Percentiles rank a stretch among this genome's conserved stretches.
Conservation (phyloP, 1,140 invertebrate genomes). For the Ceratina japonica region DNA sequence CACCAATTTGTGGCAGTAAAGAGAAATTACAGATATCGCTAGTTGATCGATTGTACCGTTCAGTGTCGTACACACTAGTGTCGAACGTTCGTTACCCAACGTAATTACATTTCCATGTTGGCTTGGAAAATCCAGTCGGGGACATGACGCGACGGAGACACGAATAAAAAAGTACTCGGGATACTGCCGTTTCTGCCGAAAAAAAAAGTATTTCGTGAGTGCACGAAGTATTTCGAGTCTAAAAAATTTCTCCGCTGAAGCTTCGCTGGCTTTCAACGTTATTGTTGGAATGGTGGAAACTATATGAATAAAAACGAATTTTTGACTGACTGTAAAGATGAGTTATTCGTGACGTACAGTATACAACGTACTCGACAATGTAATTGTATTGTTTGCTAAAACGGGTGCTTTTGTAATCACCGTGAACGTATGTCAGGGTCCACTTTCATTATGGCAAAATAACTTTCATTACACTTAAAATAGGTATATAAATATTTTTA, state of each 20-base stretch:
- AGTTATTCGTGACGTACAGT: constrained; percentile 51
- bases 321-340: constrained; percentile 51
- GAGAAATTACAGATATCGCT: constrained; percentile 58
- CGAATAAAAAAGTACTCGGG: constrained; percentile 35
- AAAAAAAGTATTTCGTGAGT: constrained; percentile 31
- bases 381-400: constrained; percentile 52
- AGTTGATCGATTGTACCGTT: constrained; percentile 68
- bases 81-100: constrained; percentile 53
- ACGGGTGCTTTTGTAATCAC: constrained; percentile 56
- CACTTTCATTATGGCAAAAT: constrained; percentile 47
- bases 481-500: constrained; percentile 46
- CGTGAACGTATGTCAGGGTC: constrained; percentile 54
- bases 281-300: constrained; percentile 46
- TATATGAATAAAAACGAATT: constrained; percentile 49
- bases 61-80: constrained; percentile 68
- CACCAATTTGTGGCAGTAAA: constrained; percentile 81
- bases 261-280: constrained; percentile 48
- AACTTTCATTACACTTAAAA: constrained; percentile 44
- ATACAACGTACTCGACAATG: constrained; percentile 40
- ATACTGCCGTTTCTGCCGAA: constrained; percentile 27
- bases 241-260: constrained; percentile 55
- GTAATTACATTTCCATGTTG: constrained; percentile 52
- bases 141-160: constrained; percentile 45
- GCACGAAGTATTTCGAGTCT: constrained; percentile 45
- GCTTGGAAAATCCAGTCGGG: constrained; percentile 40